Percentiles rank a stretch among this genome's conserved stretches.
Evolutionary conservation across 1,140 invertebrate species (phyloP).

Genomic region (Drosophila gunungcola): DNA sequence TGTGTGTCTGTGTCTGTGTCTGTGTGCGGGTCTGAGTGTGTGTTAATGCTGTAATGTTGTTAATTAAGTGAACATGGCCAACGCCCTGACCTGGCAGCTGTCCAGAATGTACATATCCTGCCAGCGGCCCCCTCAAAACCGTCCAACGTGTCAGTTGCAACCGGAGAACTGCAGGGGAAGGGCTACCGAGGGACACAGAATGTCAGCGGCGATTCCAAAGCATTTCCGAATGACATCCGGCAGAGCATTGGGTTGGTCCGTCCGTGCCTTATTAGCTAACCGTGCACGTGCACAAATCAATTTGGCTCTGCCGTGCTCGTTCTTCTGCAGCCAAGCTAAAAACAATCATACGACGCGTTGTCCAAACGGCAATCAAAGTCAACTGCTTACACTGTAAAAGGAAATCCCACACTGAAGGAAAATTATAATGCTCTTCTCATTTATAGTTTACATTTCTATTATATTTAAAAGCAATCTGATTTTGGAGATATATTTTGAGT

Average conservation of each 20-base stretch:
- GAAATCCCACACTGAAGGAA: constrained; percentile 31
- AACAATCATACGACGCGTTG: constrained; percentile 77
- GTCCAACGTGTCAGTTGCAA: constrained; percentile 42
- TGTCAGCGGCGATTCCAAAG: constrained; percentile 45
- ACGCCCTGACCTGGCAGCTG: constrained; percentile 42
- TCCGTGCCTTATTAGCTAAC: constrained; percentile 68
- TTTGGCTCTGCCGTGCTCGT: constrained; percentile 48
- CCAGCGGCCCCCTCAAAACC: constrained; percentile 1
- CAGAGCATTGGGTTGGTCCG: constrained; percentile 15
- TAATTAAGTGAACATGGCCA: constrained; percentile 64
- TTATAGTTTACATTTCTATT: neutral
- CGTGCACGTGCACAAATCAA: constrained; percentile 77
- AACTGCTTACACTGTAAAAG: constrained; percentile 49
- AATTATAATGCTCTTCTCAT: neutral
- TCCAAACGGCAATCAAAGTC: constrained; percentile 69
- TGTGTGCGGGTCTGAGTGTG: constrained; percentile 9
- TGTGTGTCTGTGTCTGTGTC: constrained; percentile 25
- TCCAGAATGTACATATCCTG: constrained; percentile 30
- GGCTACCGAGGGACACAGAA: constrained; percentile 29
- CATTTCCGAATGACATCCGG: constrained; percentile 30
- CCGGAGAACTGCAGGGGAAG: constrained; percentile 7
- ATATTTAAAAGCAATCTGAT: too few relatives aligned
- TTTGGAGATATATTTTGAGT: too few relatives aligned
- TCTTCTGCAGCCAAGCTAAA: constrained; percentile 33
- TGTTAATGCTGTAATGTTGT: constrained; percentile 67